Conservation (phyloP, 2,888 invertebrate species). For the Alentia gelatinosa region DNA sequence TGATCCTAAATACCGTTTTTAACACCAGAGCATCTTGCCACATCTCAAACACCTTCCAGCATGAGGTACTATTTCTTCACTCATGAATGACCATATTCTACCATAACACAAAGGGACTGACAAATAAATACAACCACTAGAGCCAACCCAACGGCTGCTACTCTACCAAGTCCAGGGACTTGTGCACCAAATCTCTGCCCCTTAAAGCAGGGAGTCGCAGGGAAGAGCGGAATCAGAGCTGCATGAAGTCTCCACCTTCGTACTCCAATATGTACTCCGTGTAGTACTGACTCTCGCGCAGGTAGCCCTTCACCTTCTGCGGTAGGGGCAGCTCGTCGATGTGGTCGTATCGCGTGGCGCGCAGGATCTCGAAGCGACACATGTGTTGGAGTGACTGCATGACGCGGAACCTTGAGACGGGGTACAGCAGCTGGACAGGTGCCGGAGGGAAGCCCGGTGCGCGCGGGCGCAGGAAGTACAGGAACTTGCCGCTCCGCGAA, state of each 20-base stretch:
- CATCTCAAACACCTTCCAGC: too few relatives aligned
- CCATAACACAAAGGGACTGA: too few relatives aligned
- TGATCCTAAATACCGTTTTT: too few relatives aligned
- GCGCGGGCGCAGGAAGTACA: conserved; percentile 87
- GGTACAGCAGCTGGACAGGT: conserved; percentile 87
- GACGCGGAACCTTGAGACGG: conserved; percentile 87
- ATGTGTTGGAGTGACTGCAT: conserved; percentile 87
- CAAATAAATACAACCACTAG: too few relatives aligned
- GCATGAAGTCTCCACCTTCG: neutral
- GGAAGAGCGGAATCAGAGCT: neutral
- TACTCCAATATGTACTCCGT: conserved; percentile 58
- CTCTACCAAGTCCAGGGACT: too few relatives aligned
- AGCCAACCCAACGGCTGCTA: too few relatives aligned
- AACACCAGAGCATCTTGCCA: too few relatives aligned
- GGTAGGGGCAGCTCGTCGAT: conserved; percentile 86
- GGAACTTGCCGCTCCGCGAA: conserved; percentile 86
- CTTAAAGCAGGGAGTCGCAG: too few relatives aligned
- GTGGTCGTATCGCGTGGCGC: conserved; percentile 85
- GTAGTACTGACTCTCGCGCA: conserved; percentile 72
- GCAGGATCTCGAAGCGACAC: conserved; percentile 87
- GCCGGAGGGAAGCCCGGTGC: conserved; percentile 84
- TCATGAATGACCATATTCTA: too few relatives aligned
- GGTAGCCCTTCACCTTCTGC: conserved; percentile 80
- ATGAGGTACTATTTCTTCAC: too few relatives aligned
- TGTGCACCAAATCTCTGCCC: too few relatives aligned